These are phyloP conservation scores for Patella caerulea DNA, from an alignment of 2,888 invertebrate species.

Conservation along the genomic window DNA sequence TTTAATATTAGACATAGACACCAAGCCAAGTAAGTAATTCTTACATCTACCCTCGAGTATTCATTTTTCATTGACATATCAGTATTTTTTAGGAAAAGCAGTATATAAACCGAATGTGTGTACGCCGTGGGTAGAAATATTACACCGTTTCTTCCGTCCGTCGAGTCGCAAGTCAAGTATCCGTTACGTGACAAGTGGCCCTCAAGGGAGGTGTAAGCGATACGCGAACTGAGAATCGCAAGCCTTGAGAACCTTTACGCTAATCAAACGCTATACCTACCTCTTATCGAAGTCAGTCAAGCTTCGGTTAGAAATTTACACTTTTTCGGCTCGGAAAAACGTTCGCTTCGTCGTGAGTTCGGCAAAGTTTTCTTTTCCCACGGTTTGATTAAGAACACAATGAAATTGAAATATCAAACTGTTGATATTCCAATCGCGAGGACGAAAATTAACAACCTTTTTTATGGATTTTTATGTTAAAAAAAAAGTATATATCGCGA, in stretches of 20 bases:
- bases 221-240: background rate
- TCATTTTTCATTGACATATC: no score
- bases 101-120: no score
- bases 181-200: slow-evolving; percentile 12
- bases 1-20: background rate
- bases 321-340: no score
- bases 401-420: background rate
- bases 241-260: no score
- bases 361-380: background rate
- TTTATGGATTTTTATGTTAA: no score
- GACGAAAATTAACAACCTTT: background rate
- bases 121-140: slow-evolving; percentile 1
- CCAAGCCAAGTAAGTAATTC: background rate
- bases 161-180: slow-evolving; percentile 3
- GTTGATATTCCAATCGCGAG: background rate
- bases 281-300: no score
- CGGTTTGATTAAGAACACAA: slow-evolving; percentile 7
- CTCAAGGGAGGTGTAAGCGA: slow-evolving; percentile 7
- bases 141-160: background rate
- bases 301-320: no score
- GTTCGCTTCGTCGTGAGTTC: background rate
- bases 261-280: no score
- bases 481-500: no score
- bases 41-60: slow-evolving; percentile 7
- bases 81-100: no score